Evolutionary conservation across 2,797 vertebrate genomes (phyloP), one percentile per base, ranked within the genome.

Genomic region (Serranus cabrilla): DNA sequence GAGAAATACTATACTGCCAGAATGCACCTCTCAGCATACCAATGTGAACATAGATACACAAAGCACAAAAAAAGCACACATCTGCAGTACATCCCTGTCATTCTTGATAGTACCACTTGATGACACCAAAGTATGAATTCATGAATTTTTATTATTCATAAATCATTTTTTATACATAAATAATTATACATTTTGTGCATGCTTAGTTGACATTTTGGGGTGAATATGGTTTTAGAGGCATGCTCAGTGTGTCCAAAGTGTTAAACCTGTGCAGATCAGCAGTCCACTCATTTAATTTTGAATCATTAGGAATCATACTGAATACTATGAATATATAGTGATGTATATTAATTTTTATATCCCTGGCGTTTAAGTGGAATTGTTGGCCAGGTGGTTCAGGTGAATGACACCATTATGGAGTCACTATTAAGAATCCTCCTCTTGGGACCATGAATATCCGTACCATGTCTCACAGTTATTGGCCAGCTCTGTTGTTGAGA

Each of bases 111-210:
- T 23, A 9, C 52, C 77, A 63, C 39, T 49, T 46, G 47, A 80
- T 70, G 71, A 50, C 39, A 20, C 65, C 59, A 65, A 59, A 70
- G 59, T 34, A 64, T 54, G 40, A 58, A 27, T 21, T n/a, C n/a
- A n/a, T n/a, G n/a, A n/a, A n/a, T n/a, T n/a, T n/a, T 27, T 27
- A 27, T 27, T 27, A 27, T 27, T 12, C 12, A 12, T 20, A 12
- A 3, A 34, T 39, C n/a, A 11, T 47, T 5, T 21, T 17, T 27
- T 5, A n/a, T n/a, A n/a, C n/a, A n/a, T n/a, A n/a, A n/a, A n/a
- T n/a, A n/a, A 27, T 6, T 27, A 11, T 40, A 46, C 16, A 37
- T 13, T 37, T 21, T 5, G 1, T 39, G 40, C 39, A 5, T 42
- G 37, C 9, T 49, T 11, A 43, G 40, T 18, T 63, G 14, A 20